Base-by-base conservation (phyloP, 2,797 vertebrate species). In the Fundulus diaphanus region DNA sequence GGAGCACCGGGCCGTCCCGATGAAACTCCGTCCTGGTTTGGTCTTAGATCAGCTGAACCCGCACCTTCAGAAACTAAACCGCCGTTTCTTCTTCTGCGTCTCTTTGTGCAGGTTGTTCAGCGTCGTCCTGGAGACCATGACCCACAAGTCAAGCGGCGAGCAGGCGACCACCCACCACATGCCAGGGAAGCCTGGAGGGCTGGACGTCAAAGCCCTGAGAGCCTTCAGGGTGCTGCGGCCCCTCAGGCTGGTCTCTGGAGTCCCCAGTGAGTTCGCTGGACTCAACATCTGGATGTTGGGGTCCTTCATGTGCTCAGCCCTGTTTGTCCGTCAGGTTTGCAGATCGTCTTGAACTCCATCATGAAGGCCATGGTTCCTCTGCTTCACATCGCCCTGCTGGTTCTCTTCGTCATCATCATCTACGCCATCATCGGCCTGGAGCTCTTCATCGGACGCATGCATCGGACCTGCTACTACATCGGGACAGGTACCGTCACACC, bases 151-250 rank as follows among this genome's bases (percentile, higher is more conserved):
- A 1, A 92, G 93, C 3, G 93, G 95, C 0, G 93, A 96, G 0
- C 94, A 96, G 7, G 90, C 87, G 0, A 89, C 85, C 7, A 86
- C 88, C 4, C 95, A 96, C 92, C 96, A 97, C 0, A 83, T 95
- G 40, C 96, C 97, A 54, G 98, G 97, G 71, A 99, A 99, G 92
- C 97, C 98, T 72, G 98, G 98, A 88, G 98, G 98, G 82, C 96
- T 99, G 90, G 98, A 99, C 80, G 98, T 99, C 90, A 99, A 99
- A 94, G 98, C 98, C 76, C 95, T 99, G 78, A 94, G 98, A 92
- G 98, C 98, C 87, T 99, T 99, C 88, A 96, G 98, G 91, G 98
- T 99, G 81, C 82, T 99, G 85, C 93, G 98, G 88, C 98, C 98
- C 87, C 96, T 99, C 72, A 95, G 98, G 79, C 96, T 99, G 82